These are phyloP conservation scores for Tachina grossa DNA, from an alignment of 2,888 invertebrate genomes.

Conservation along the genomic window DNA sequence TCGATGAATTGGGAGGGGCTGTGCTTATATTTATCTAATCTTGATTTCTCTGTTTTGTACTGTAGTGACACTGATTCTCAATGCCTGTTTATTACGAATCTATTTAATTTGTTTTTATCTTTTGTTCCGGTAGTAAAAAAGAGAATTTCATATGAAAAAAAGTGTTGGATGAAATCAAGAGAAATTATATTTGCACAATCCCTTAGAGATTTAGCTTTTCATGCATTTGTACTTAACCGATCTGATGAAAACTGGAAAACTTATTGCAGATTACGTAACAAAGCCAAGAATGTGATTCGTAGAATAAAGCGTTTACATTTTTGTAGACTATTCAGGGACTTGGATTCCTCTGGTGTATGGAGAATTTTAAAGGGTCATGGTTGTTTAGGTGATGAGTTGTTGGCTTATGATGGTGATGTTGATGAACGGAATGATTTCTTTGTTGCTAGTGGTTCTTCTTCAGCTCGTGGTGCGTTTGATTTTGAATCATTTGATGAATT, in stretches of 20 bases:
- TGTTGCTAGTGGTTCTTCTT: background rate
- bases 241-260: background rate
- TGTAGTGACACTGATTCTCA: too few relatives aligned
- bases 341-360: background rate
- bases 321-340: background rate
- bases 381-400: background rate
- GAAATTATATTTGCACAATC: too few relatives aligned
- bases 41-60: too few relatives aligned
- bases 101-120: too few relatives aligned
- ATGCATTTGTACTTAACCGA: too few relatives aligned
- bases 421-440: background rate
- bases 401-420: background rate
- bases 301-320: background rate
- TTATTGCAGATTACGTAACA: conserved; percentile 22
- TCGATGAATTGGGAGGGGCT: too few relatives aligned
- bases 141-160: too few relatives aligned
- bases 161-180: too few relatives aligned
- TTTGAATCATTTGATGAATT: background rate
- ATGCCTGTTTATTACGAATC: too few relatives aligned
- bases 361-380: conserved; percentile 4
- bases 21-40: too few relatives aligned
- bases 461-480: background rate
- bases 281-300: conserved; percentile 5
- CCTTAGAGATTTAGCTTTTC: too few relatives aligned
- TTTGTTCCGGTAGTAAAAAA: too few relatives aligned